Conservation (phyloP, 2,797 vertebrate species). For the Tragopan temminckii region DNA sequence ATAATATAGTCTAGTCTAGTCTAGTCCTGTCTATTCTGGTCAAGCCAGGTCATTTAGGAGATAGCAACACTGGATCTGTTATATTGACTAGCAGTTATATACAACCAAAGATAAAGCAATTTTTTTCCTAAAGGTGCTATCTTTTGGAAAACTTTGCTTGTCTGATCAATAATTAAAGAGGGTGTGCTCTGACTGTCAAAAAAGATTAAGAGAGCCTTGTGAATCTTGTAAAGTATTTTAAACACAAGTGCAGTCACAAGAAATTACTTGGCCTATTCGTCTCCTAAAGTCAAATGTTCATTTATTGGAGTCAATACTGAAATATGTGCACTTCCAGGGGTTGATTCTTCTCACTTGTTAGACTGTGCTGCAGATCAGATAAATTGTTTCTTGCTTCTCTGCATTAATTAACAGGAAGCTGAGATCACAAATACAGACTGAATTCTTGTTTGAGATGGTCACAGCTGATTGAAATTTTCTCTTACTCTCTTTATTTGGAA, state of each 20-base stretch:
- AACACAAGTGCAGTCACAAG: neutral
- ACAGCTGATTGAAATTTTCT: neutral
- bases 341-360: neutral
- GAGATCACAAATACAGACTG: neutral
- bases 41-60: neutral
- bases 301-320: neutral
- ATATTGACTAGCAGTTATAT: neutral
- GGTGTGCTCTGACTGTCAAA: neutral
- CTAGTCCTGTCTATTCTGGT: neutral
- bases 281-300: neutral
- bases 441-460: neutral
- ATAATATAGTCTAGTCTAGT: neutral
- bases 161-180: neutral
- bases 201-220: neutral
- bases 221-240: neutral
- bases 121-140: neutral
- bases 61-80: neutral
- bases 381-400: neutral
- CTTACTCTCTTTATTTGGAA: neutral
- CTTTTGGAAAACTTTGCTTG: neutral
- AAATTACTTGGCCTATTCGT: neutral
- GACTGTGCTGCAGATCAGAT: neutral
- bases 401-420: neutral
- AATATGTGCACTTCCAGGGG: neutral
- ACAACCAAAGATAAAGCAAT: neutral